Conservation (phyloP, 2,797 vertebrate genomes). For the Anolis apletophallus region DNA sequence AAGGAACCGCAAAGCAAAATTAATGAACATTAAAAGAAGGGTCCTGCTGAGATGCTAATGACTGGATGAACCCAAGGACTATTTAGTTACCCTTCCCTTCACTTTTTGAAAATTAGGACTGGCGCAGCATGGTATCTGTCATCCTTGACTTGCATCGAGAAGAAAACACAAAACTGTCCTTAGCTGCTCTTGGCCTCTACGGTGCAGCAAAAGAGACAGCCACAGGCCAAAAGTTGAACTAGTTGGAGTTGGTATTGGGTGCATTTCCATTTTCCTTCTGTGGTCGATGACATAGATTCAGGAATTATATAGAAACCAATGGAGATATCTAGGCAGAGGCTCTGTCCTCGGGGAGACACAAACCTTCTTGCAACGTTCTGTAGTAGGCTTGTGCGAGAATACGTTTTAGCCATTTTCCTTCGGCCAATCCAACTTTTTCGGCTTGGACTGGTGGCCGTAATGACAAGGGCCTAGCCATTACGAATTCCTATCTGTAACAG, state of each 20-base stretch:
- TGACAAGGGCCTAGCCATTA: too few species aligned
- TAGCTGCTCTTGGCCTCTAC: slow-evolving; percentile 47
- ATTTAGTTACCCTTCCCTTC: slow-evolving; percentile 61
- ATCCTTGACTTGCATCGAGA: slow-evolving; percentile 47
- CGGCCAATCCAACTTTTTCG: too few species aligned
- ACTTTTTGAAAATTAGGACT: slow-evolving; percentile 70
- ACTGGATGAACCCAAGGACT: slow-evolving; percentile 63
- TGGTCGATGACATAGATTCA: neutral
- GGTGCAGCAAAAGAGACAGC: neutral
- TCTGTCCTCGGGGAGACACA: neutral
- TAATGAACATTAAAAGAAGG: slow-evolving; percentile 71
- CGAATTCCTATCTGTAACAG: too few species aligned
- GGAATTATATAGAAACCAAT: neutral
- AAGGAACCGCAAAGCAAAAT: slow-evolving; percentile 57
- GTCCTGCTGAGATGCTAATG: slow-evolving; percentile 64
- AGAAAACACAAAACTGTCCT: slow-evolving; percentile 36
- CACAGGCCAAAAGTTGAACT: neutral
- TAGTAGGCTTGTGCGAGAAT: too few species aligned
- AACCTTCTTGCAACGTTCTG: neutral
- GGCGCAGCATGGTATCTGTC: slow-evolving; percentile 59
- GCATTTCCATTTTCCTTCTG: neutral
- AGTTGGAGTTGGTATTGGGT: neutral
- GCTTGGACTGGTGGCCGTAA: too few species aligned
- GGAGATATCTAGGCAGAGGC: neutral
- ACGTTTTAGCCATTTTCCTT: too few species aligned